These are phyloP conservation scores for Drosophila lacertosa DNA, from an alignment of 1,140 invertebrate species.

Conservation along the genomic window DNA sequence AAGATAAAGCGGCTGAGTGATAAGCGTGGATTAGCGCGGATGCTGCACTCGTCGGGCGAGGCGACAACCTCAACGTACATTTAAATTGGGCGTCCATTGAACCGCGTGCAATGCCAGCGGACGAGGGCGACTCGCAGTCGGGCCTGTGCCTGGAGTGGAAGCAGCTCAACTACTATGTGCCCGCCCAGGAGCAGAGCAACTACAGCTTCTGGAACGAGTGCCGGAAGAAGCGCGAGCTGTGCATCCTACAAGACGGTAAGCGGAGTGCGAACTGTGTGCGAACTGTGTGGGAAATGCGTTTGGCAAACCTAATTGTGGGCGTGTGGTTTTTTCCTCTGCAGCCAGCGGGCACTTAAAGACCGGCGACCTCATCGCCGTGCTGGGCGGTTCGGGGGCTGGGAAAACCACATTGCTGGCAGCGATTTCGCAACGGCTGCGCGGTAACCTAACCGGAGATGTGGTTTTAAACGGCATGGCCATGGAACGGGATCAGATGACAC, in stretches of 20 bases:
- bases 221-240: conserved; percentile 62
- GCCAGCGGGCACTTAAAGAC: conserved; percentile 86
- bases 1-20: conserved; percentile 8
- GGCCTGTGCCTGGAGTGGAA: conserved; percentile 79
- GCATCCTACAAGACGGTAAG: conserved; percentile 72
- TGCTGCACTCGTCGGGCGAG: conserved; percentile 1
- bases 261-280: conserved; percentile 17
- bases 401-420: conserved; percentile 89
- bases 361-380: conserved; percentile 86
- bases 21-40: conserved; percentile 25
- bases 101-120: conserved; percentile 22
- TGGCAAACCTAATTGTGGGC: conserved; percentile 14
- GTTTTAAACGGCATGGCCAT: conserved; percentile 88
- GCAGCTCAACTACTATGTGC: conserved; percentile 77
- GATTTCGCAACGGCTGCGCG: conserved; percentile 88
- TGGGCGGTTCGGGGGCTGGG: conserved; percentile 88
- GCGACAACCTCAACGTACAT: conserved; percentile 2
- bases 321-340: conserved; percentile 68
- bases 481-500: conserved; percentile 86
- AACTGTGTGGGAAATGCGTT: conserved; percentile 4
- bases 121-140: conserved; percentile 15
- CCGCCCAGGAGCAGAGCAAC: conserved; percentile 78
- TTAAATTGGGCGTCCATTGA: conserved; percentile 31
- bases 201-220: conserved; percentile 80
- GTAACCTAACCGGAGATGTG: conserved; percentile 87